Percentiles rank a stretch among this genome's conserved stretches.
Evolutionary conservation across 2,888 invertebrate genomes (phyloP).

Genomic region (Melitaea athalia): DNA sequence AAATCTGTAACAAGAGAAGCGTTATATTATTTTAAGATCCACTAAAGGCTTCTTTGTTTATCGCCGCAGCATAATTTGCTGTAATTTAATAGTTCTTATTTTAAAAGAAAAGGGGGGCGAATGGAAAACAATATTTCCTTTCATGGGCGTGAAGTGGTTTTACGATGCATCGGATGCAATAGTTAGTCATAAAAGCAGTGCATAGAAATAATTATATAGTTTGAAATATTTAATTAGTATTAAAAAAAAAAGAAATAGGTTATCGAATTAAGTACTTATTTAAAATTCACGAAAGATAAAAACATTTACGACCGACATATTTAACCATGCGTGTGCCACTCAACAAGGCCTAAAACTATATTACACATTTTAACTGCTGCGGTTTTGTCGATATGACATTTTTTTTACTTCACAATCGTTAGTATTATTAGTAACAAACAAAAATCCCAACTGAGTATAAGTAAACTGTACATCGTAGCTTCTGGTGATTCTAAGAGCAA

Average conservation of each 20-base stretch:
- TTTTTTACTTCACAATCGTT: background rate
- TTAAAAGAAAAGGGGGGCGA: constrained; percentile 18
- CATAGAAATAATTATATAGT: constrained; percentile 43
- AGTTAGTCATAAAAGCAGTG: constrained; percentile 47
- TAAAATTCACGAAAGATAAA: background rate
- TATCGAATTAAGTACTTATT: background rate
- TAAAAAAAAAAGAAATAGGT: background rate
- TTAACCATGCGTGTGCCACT: constrained; percentile 14
- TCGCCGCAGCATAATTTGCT: constrained; percentile 1
- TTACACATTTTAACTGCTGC: constrained; percentile 12
- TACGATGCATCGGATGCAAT: constrained; percentile 49
- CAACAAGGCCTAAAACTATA: constrained; percentile 20
- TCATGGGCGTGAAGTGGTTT: constrained; percentile 42
- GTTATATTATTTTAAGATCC: background rate
- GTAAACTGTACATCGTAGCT: too few relatives aligned
- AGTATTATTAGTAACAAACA: too few relatives aligned
- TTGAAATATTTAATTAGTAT: constrained; percentile 41
- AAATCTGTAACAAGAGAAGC: constrained; percentile 71
- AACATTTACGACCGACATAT: background rate
- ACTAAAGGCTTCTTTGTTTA: background rate
- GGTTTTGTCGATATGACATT: background rate
- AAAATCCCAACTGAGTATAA: too few relatives aligned
- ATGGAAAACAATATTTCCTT: constrained; percentile 44
- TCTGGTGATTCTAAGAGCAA: background rate
- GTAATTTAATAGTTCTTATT: constrained; percentile 25